Conservation (phyloP, 2,888 invertebrate genomes). For the Venustoraphidia nigricollis region DNA sequence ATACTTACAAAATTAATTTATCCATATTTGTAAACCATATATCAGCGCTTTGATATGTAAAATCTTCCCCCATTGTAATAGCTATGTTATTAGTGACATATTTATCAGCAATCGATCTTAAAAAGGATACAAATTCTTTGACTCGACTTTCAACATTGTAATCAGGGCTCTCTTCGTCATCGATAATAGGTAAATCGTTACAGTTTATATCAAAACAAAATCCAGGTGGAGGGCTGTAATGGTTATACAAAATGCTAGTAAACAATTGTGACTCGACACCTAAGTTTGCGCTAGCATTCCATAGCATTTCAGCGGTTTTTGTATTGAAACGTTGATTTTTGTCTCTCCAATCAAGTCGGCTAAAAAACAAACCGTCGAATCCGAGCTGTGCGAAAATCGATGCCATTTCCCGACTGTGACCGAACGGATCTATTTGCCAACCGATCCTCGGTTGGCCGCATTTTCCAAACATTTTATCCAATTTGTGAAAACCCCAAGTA, state of each 20-base stretch:
- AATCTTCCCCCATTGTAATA: slow-evolving; percentile 87
- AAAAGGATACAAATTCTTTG: too few species aligned
- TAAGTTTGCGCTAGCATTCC: slow-evolving; percentile 43
- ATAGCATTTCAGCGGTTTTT: slow-evolving; percentile 52
- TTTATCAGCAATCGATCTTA: too few species aligned
- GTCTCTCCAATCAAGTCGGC: slow-evolving; percentile 52
- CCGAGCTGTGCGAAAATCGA: slow-evolving; percentile 48
- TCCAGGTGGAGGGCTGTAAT: not conserved
- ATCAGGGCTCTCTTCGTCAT: not conserved
- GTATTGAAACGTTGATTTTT: slow-evolving; percentile 36
- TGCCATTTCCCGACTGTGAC: slow-evolving; percentile 57
- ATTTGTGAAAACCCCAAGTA: slow-evolving; percentile 45
- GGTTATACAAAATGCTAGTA: not conserved
- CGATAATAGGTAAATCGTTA: not conserved
- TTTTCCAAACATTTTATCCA: slow-evolving; percentile 53
- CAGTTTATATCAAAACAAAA: not conserved
- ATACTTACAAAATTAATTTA: slow-evolving; percentile 18
- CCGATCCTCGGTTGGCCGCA: slow-evolving; percentile 62
- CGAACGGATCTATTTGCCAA: slow-evolving; percentile 83
- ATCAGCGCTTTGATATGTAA: slow-evolving; percentile 58
- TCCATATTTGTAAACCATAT: slow-evolving; percentile 38
- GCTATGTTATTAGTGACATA: slow-evolving; percentile 60
- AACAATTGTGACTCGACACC: not conserved
- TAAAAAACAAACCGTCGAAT: slow-evolving; percentile 57
- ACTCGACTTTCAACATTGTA: not conserved